Evolutionary conservation across 1,140 invertebrate genomes (phyloP).

Genomic region (Gonatopus flavifemur): DNA sequence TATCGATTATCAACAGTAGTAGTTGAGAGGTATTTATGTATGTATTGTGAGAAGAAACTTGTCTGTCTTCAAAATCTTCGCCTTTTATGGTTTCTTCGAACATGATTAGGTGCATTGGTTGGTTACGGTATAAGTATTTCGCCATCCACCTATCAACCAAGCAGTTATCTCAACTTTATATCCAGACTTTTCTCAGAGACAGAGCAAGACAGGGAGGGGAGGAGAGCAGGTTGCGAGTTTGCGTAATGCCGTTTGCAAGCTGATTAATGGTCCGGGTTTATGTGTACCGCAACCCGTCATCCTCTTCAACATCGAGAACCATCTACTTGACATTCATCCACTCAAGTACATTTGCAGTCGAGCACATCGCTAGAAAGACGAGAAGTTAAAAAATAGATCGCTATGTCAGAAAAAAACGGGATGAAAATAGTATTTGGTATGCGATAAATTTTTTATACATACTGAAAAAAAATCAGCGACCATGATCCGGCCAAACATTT

Average conservation of each 20-base stretch:
- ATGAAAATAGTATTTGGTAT: too few relatives aligned
- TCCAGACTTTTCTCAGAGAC: too few relatives aligned
- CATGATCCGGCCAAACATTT: not conserved
- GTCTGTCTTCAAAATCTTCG: too few relatives aligned
- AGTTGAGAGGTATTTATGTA: too few relatives aligned
- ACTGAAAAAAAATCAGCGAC: not conserved
- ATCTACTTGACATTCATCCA: conserved; percentile 30
- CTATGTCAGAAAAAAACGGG: conserved; percentile 22
- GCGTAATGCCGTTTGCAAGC: conserved; percentile 34
- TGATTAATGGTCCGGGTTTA: conserved; percentile 36
- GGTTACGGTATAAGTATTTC: too few relatives aligned
- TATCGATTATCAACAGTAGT: too few relatives aligned
- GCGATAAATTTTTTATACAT: not conserved
- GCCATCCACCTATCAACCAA: too few relatives aligned
- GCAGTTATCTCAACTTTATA: too few relatives aligned
- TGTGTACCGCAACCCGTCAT: conserved; percentile 33
- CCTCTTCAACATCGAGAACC: conserved; percentile 32
- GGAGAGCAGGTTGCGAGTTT: conserved; percentile 20
- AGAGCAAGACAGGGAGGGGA: too few relatives aligned
- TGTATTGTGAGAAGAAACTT: too few relatives aligned
- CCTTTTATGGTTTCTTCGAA: too few relatives aligned
- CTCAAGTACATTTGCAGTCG: conserved; percentile 29
- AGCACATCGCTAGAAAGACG: conserved; percentile 18
- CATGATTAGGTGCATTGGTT: too few relatives aligned
- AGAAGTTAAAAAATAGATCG: conserved; percentile 26